These are phyloP conservation scores for Drosophila serrata DNA, from an alignment of 1,140 invertebrate genomes.

Conservation along the genomic window DNA sequence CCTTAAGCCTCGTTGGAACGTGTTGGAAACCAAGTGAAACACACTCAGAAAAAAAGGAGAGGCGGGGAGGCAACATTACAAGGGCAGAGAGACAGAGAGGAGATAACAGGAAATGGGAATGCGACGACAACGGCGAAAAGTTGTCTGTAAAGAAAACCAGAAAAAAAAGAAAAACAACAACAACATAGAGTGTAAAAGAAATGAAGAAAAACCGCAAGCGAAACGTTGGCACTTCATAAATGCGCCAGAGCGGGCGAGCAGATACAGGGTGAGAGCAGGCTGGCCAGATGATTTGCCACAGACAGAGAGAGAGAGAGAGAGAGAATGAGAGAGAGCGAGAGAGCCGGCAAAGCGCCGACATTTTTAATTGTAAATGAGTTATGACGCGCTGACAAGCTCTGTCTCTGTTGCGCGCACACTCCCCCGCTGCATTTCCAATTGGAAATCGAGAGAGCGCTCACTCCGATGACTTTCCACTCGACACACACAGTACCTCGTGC, in stretches of 20 bases:
- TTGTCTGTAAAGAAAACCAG: constrained; percentile 62
- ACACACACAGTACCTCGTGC: neutral
- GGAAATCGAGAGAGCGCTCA: constrained; percentile 33
- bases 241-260: constrained; percentile 52
- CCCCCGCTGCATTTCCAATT: constrained; percentile 47
- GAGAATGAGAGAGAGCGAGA: constrained; percentile 27
- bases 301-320: constrained; percentile 22
- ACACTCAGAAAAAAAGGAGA: constrained; percentile 52
- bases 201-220: constrained; percentile 79
- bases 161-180: constrained; percentile 10
- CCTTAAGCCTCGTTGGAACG: constrained; percentile 2
- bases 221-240: constrained; percentile 85
- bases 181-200: constrained; percentile 13
- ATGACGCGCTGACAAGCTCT: constrained; percentile 63
- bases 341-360: constrained; percentile 73
- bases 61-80: constrained; percentile 2
- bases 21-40: constrained; percentile 48
- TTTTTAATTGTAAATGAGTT: constrained; percentile 85
- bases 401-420: constrained; percentile 53
- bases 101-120: constrained; percentile 67
- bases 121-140: constrained; percentile 82
- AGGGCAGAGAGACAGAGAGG: constrained; percentile 40
- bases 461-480: constrained; percentile 26
- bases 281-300: neutral
- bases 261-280: constrained; percentile 6